Evolutionary conservation across 2,113 vertebrate species (phyloP).

Genomic region (human (Homo sapiens)): DNA sequence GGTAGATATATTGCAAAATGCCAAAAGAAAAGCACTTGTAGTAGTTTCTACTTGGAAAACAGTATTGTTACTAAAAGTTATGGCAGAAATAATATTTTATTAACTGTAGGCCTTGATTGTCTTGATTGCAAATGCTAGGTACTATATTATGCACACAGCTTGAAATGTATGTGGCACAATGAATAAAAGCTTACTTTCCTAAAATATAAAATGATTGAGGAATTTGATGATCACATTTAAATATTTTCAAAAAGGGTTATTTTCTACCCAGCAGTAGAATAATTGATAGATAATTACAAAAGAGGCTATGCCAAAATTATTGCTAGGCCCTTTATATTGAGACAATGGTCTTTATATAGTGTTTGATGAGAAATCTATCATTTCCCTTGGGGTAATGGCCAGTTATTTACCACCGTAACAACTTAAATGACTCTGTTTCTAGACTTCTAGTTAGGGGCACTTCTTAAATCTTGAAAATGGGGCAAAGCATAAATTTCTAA

Average conservation of each 20-base stretch:
- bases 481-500: not conserved
- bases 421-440: slow-evolving; percentile 42
- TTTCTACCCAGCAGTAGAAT: slow-evolving; percentile 76
- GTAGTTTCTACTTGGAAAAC: slow-evolving; percentile 40
- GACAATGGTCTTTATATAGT: slow-evolving; percentile 76
- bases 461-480: slow-evolving; percentile 53
- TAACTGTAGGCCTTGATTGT: slow-evolving; percentile 25
- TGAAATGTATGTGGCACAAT: slow-evolving; percentile 52
- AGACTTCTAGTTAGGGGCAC: slow-evolving; percentile 1
- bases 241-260: slow-evolving; percentile 75
- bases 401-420: slow-evolving; percentile 60
- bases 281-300: slow-evolving; percentile 82
- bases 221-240: slow-evolving; percentile 74
- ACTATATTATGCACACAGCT: slow-evolving; percentile 50
- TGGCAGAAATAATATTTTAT: slow-evolving; percentile 52
- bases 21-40: not conserved
- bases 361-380: slow-evolving; percentile 78
- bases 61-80: slow-evolving; percentile 45
- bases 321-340: slow-evolving; percentile 71
- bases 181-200: slow-evolving; percentile 54
- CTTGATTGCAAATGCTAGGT: slow-evolving; percentile 56
- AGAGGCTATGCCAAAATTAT: slow-evolving; percentile 78
- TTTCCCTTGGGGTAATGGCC: slow-evolving; percentile 76
- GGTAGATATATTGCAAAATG: not conserved
- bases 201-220: slow-evolving; percentile 71